Evolutionary conservation across 2,113 vertebrate genomes (phyloP), one percentile per base, ranked within the genome.

Genomic region (Circaetus cinerascens): DNA sequence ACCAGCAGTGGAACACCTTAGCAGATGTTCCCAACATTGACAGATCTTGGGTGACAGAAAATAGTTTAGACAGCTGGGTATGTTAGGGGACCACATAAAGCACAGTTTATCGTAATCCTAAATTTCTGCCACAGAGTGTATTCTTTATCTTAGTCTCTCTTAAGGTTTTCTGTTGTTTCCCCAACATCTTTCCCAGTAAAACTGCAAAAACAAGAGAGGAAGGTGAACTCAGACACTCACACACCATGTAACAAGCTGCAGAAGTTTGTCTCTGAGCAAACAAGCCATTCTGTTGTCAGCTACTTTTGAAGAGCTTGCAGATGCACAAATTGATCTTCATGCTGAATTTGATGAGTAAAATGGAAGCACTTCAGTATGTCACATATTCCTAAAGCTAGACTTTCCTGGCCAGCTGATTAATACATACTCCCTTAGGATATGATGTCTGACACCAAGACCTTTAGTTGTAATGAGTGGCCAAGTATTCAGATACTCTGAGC

Each of bases 291-390:
- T 72, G 32, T 67, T 9, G 5, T 88, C 76, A 95, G 67, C 81
- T 80, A 79, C 84, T 96, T 94, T 79, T 91, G 77, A 86, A 97
- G 89, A 91, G 90, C 59, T 66, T 95, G 72, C 94, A 90, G 81
- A 95, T 94, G 82, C 32, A 55, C 63, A 92, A 86, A 64, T 83
- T 73, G 34, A 66, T 93, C 56, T 82, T 89, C 25, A n/a, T 69
- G 68, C 48, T 92, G 77, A 89, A 87, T 86, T 74, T 34, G 36
- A 62, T 29, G 50, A 69, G 62, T 23, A 53, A 90, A 88, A 78
- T 90, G 73, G 88, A 89, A 96, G 84, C 64, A 67, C 68, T 96
- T 94, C 86, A 84, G 27, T 43, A 75, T 51, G 56, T 36, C 60
- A 81, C 22, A 5, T 73, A 93, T 63, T 97, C 92, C 46, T 77